Evolutionary conservation across 2,888 invertebrate species (phyloP).

Genomic region (Elegia similella): DNA sequence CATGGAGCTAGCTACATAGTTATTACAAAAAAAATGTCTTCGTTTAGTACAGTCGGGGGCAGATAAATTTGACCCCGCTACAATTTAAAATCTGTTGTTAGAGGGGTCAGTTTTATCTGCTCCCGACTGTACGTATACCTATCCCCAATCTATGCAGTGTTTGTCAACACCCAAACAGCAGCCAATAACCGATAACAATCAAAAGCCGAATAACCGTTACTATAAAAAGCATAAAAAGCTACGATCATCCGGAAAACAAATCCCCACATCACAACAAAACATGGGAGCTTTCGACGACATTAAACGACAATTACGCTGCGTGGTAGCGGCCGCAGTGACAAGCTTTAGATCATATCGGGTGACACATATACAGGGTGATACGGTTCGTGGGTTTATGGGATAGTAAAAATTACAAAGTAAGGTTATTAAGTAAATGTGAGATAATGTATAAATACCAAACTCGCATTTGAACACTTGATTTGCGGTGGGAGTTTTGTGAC

Average conservation of each 20-base stretch:
- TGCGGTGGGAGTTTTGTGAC: too few relatives aligned
- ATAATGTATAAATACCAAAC: too few relatives aligned
- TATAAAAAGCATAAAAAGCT: constrained; percentile 9
- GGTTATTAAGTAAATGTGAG: too few relatives aligned
- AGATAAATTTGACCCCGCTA: too few relatives aligned
- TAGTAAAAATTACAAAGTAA: too few relatives aligned
- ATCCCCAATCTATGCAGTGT: neutral
- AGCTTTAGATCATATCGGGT: constrained; percentile 65
- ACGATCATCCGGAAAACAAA: constrained; percentile 10
- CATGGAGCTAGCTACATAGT: too few relatives aligned
- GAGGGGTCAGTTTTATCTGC: too few relatives aligned
- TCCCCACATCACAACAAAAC: constrained; percentile 15
- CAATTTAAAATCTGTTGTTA: too few relatives aligned
- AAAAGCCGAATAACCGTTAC: constrained; percentile 9
- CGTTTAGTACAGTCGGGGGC: too few relatives aligned
- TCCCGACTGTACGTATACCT: too few relatives aligned
- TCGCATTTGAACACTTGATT: too few relatives aligned
- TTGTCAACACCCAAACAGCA: neutral
- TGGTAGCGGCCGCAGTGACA: constrained; percentile 64
- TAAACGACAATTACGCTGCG: constrained; percentile 30
- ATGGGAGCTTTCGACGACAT: constrained; percentile 14
- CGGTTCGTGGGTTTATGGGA: neutral
- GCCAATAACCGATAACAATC: constrained; percentile 7
- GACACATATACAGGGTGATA: constrained; percentile 44
- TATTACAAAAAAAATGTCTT: too few relatives aligned